Percentiles rank a stretch among this genome's conserved stretches.
Evolutionary conservation across 2,888 invertebrate species (phyloP).

Genomic region (Strigamia transsilvanica): DNA sequence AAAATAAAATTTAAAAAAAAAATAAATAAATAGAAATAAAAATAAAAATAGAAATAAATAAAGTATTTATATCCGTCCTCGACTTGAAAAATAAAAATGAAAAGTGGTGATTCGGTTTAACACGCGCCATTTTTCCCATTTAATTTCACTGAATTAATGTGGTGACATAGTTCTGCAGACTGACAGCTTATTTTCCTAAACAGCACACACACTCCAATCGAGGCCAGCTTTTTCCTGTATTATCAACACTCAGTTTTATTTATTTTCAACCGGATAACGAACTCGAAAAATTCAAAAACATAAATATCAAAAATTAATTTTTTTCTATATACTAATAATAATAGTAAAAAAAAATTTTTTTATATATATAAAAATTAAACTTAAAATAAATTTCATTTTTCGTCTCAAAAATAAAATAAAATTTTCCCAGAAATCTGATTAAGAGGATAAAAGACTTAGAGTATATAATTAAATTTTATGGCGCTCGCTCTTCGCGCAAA

Average conservation of each 20-base stretch:
- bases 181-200: constrained; percentile 28
- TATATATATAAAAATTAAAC: neutral
- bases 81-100: neutral
- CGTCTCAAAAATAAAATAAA: neutral
- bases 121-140: neutral
- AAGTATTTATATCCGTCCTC: constrained; percentile 6
- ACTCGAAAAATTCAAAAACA: too few species aligned
- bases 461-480: constrained; percentile 20
- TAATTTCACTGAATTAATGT: constrained; percentile 41
- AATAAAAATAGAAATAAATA: neutral
- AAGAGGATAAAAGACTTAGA: constrained; percentile 24
- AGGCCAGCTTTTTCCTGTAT: neutral
- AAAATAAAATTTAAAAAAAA: too few species aligned
- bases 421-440: constrained; percentile 1
- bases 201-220: neutral
- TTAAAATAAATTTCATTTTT: neutral
- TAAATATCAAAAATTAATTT: too few species aligned
- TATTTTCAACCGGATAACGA: neutral
- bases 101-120: constrained; percentile 1
- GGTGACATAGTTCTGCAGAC: neutral
- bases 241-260: neutral
- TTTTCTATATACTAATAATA: too few species aligned
- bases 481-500: neutral
- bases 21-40: too few species aligned
- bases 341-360: neutral